Base-by-base conservation (phyloP, 2,888 invertebrate genomes). In the Holacanthella duospinosa region DNA sequence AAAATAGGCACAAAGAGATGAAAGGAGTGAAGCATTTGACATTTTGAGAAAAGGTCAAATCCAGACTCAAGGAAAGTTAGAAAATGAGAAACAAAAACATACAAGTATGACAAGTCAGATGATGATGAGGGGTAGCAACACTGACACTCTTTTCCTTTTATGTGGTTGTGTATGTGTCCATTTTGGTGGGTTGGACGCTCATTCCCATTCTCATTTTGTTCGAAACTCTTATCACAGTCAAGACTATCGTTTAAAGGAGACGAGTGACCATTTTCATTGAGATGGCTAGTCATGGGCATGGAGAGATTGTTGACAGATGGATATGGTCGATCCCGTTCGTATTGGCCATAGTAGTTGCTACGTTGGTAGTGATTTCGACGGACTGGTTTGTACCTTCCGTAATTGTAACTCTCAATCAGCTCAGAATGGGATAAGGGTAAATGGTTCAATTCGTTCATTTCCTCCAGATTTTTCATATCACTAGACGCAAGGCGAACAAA, bases 91-190 rank as follows among this genome's bases (percentile, higher is more conserved):
- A n/a, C 36, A 58, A 48, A 29, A 62, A 62, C 62, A 62, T 62
- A 62, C 62, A 62, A 53, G 54, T 59, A 62, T 28, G 29, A 57
- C 56, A 55, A 57, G 29, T 61, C 56, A 29, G 53, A 28, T 56
- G 55, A 53, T 61, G 55, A 28, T 61, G 57, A 56, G 28, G 61
- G 57, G 44, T 43, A 61, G 29, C 61, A 61, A 57, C 61, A 61
- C 26, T 43, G 56, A 29, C 61, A 48, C 4, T 48, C 48, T 48
- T 48, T 48, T 9, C 16, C 48, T 48, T 48, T 48, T 9, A 21
- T 54, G 54, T 54, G 60, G 43, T 54, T 53, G 44, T 48, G 36
- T 6, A 36, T 12, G 36, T 36, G 59, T 59, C 60, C 60, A 54
- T 60, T 60, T 29, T 25, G 54, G 26, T 48, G 21, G 12, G 19